A percentile compares a stretch with the other conserved stretches of the same genome.
Evolutionary conservation across 2,797 vertebrate species (phyloP).

Genomic region (Gadopsis bispinosus): DNA sequence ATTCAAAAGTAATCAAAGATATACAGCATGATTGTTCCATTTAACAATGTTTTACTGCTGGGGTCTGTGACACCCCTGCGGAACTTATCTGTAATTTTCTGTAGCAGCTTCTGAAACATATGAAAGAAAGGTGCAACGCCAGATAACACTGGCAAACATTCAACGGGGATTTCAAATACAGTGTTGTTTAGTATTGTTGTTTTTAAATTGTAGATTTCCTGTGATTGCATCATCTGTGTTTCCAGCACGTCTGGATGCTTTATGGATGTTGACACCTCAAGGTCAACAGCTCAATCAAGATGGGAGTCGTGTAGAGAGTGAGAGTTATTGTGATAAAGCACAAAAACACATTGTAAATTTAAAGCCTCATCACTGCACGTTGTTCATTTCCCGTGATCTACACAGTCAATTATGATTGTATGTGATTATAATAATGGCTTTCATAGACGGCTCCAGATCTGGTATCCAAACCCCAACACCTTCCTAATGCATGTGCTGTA

Average conservation of each 20-base stretch:
- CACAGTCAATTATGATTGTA: background rate
- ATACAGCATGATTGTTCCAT: background rate
- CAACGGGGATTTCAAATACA: background rate
- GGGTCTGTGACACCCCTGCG: background rate
- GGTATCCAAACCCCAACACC: constrained; percentile 18
- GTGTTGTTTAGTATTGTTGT: constrained; percentile 16
- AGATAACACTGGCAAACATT: background rate
- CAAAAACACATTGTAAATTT: background rate
- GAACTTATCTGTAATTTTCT: background rate
- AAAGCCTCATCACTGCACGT: constrained; percentile 13
- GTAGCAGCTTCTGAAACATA: background rate
- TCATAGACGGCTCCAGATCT: background rate
- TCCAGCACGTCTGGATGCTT: constrained; percentile 18
- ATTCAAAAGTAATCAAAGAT: background rate
- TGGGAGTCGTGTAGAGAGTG: background rate
- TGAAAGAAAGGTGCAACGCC: background rate
- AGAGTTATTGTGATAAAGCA: background rate
- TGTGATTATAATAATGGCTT: constrained; percentile 12
- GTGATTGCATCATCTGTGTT: constrained; percentile 57
- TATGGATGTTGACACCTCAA: constrained; percentile 33
- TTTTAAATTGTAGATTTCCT: constrained; percentile 40
- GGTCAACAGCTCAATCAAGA: constrained; percentile 43
- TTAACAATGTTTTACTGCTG: background rate
- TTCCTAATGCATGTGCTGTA: constrained; percentile 12
- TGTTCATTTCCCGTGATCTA: constrained; percentile 16